A percentile compares a stretch with the other conserved stretches of the same genome.
These are phyloP conservation scores for Anorthoa munda DNA, from an alignment of 2,888 invertebrate species.

Conservation along the genomic window DNA sequence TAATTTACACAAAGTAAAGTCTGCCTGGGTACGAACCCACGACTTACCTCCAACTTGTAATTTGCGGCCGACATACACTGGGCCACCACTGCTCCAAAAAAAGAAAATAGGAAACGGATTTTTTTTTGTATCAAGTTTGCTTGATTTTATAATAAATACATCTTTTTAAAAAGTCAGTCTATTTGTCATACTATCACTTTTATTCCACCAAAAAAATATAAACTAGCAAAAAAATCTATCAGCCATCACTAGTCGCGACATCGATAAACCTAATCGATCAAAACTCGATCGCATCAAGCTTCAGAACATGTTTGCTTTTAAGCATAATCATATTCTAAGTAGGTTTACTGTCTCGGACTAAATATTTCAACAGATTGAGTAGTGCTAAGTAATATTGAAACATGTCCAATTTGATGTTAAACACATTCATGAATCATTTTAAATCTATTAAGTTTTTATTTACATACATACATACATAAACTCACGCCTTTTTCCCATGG, in stretches of 20 bases:
- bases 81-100: too few relatives aligned
- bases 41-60: too few relatives aligned
- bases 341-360: constrained; percentile 48
- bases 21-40: too few relatives aligned
- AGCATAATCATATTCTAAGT: constrained; percentile 31
- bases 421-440: not conserved
- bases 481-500: too few relatives aligned
- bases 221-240: constrained; percentile 7
- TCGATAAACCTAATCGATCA: constrained; percentile 48
- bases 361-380: constrained; percentile 41
- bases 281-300: constrained; percentile 24
- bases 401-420: constrained; percentile 30
- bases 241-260: constrained; percentile 2
- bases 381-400: constrained; percentile 35
- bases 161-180: not conserved
- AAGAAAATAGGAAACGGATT: too few relatives aligned
- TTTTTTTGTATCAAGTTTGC: too few relatives aligned
- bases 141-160: not conserved
- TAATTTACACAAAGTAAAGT: too few relatives aligned
- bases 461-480: too few relatives aligned
- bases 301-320: constrained; percentile 44
- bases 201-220: not conserved
- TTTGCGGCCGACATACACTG: too few relatives aligned
- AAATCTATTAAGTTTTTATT: too few relatives aligned
- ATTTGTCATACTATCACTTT: not conserved